Conservation (phyloP, 2,888 invertebrate genomes). For the Meganola albula region DNA sequence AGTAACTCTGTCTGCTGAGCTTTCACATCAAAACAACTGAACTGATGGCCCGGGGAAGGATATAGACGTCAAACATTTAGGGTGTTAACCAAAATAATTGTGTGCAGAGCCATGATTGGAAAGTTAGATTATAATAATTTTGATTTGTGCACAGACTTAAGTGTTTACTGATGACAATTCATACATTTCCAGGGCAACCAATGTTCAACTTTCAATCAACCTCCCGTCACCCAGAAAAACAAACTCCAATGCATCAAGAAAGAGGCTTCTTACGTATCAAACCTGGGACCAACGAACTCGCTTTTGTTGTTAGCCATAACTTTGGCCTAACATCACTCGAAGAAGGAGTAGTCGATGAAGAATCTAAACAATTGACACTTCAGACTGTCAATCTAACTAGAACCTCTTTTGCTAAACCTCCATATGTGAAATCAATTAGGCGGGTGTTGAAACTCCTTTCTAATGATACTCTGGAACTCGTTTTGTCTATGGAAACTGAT, state of each 20-base stretch:
- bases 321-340: slow-evolving; percentile 79
- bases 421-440: slow-evolving; percentile 65
- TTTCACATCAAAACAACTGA: no score
- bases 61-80: no score
- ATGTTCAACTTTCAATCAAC: slow-evolving; percentile 75
- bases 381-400: slow-evolving; percentile 65
- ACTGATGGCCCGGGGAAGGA: no score
- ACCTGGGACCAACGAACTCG: slow-evolving; percentile 70
- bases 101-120: no score
- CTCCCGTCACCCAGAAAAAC: slow-evolving; percentile 71
- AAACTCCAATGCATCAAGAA: slow-evolving; percentile 80
- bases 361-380: slow-evolving; percentile 60
- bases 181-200: slow-evolving; percentile 75
- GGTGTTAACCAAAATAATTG: no score
- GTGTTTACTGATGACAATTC: no score
- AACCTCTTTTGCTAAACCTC: slow-evolving; percentile 73
- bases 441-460: slow-evolving; percentile 49
- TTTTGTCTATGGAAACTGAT: slow-evolving; percentile 76
- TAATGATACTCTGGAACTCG: slow-evolving; percentile 56
- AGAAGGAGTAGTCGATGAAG: slow-evolving; percentile 70
- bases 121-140: no score
- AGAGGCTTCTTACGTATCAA: slow-evolving; percentile 79
- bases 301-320: slow-evolving; percentile 79
- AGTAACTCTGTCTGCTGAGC: no score
- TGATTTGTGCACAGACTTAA: no score